Evolutionary conservation across 2,888 invertebrate species (phyloP).

Genomic region (Zygaena filipendulae): DNA sequence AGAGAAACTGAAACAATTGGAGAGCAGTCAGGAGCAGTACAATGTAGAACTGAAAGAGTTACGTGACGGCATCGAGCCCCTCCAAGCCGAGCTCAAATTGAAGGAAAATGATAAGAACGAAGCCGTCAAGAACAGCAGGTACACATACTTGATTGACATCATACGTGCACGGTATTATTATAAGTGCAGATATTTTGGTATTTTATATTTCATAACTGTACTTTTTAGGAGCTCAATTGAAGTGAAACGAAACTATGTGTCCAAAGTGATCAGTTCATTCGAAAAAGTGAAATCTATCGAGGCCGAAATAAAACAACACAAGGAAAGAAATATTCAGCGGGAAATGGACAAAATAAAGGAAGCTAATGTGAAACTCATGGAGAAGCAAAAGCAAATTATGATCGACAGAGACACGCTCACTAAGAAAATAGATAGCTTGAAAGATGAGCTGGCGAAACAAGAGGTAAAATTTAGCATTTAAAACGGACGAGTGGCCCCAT

Average conservation of each 20-base stretch:
- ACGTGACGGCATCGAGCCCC: slow-evolving; percentile 31
- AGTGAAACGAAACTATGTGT: slow-evolving; percentile 45
- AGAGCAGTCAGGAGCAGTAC: slow-evolving; percentile 38
- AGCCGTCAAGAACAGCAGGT: slow-evolving; percentile 48
- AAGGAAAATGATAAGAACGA: slow-evolving; percentile 41
- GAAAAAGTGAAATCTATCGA: slow-evolving; percentile 66
- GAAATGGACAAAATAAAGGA: slow-evolving; percentile 63
- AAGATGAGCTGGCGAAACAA: slow-evolving; percentile 69
- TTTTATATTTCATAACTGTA: too few species aligned
- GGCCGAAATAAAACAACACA: slow-evolving; percentile 65
- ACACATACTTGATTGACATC: slow-evolving; percentile 1
- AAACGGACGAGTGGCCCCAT: too few species aligned
- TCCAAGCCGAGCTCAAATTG: slow-evolving; percentile 38
- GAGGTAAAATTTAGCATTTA: slow-evolving; percentile 37
- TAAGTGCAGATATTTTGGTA: too few species aligned
- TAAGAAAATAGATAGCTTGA: slow-evolving; percentile 63
- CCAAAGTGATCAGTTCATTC: slow-evolving; percentile 41
- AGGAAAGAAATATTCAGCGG: slow-evolving; percentile 60
- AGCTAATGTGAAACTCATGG: slow-evolving; percentile 52
- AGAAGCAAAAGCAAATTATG: slow-evolving; percentile 55
- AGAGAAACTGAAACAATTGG: slow-evolving; percentile 54
- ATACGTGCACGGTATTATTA: not conserved
- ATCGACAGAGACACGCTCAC: slow-evolving; percentile 49
- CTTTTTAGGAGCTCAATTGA: too few species aligned
- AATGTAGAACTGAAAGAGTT: slow-evolving; percentile 40